Conservation (phyloP, 2,888 invertebrate genomes). For the Allophyes oxyacanthae region DNA sequence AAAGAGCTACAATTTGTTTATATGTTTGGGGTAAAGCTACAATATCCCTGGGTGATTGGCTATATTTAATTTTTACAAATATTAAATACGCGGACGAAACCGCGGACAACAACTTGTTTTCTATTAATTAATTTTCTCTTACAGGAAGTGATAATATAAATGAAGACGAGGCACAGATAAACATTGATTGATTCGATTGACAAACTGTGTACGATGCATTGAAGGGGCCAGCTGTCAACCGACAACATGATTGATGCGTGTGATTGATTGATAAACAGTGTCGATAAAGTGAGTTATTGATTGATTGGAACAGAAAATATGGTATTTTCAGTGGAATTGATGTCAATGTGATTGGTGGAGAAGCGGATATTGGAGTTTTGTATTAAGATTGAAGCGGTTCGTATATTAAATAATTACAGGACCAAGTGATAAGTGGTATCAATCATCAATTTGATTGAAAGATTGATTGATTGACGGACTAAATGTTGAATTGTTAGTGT, state of each 20-base stretch:
- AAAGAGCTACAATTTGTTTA: no score
- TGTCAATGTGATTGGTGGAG: constrained; percentile 8
- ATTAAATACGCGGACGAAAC: no score
- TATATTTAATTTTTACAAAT: no score
- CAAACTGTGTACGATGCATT: constrained; percentile 25
- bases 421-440: constrained; percentile 49
- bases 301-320: constrained; percentile 12
- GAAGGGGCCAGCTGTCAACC: constrained; percentile 37
- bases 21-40: no score
- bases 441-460: constrained; percentile 50
- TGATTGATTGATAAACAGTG: constrained; percentile 23
- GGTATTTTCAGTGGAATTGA: constrained; percentile 23
- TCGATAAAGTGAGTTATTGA: constrained; percentile 20
- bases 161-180: constrained; percentile 28
- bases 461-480: constrained; percentile 48
- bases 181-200: constrained; percentile 30
- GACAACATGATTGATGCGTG: constrained; percentile 16
- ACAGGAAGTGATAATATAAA: constrained; percentile 33
- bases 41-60: no score
- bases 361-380: constrained; percentile 19
- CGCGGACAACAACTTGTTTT: no score
- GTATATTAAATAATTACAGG: constrained; percentile 22
- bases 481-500: constrained; percentile 43
- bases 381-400: constrained; percentile 19
- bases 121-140: neutral